Evolutionary conservation across 92 coral and sea anemone species (phyloP).

Genomic region (Anthopleura xanthogrammica): DNA sequence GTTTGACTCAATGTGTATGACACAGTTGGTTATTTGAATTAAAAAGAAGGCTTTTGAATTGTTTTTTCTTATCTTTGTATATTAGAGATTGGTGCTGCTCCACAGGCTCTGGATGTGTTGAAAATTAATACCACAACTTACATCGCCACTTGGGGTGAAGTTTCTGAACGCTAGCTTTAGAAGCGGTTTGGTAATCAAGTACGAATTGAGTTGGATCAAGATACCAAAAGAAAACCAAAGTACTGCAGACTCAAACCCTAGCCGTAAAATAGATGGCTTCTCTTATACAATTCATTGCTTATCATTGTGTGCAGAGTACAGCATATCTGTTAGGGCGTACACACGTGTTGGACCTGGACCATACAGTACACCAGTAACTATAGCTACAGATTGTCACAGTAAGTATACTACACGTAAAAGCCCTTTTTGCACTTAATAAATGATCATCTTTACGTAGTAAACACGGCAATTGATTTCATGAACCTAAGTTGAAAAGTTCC

Average conservation of each 20-base stretch:
- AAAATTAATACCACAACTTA: too few species aligned
- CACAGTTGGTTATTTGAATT: too few species aligned
- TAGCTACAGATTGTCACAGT: conserved; percentile 24
- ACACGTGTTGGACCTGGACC: conserved; percentile 47
- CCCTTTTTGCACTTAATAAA: too few species aligned
- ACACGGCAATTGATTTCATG: neutral
- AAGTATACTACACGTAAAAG: conserved; percentile 2
- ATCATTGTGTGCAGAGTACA: conserved; percentile 33
- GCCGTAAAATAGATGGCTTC: neutral
- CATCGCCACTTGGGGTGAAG: too few species aligned
- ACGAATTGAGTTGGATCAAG: neutral
- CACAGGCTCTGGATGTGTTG: too few species aligned
- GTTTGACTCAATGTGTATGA: too few species aligned
- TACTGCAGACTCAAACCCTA: neutral
- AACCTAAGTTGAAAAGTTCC: neutral
- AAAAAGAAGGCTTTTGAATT: too few species aligned
- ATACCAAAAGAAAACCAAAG: neutral
- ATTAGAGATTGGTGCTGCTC: too few species aligned
- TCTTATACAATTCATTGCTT: conserved; percentile 24
- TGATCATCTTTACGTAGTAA: too few species aligned
- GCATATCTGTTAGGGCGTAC: conserved; percentile 47
- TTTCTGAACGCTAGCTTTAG: too few species aligned
- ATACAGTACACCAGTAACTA: neutral
- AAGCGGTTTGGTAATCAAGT: too few species aligned
- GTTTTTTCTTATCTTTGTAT: too few species aligned